A percentile compares a stretch with the other conserved stretches of the same genome.
Evolutionary conservation across 2,113 vertebrate species (phyloP).

Genomic region (Prunella himalayana): DNA sequence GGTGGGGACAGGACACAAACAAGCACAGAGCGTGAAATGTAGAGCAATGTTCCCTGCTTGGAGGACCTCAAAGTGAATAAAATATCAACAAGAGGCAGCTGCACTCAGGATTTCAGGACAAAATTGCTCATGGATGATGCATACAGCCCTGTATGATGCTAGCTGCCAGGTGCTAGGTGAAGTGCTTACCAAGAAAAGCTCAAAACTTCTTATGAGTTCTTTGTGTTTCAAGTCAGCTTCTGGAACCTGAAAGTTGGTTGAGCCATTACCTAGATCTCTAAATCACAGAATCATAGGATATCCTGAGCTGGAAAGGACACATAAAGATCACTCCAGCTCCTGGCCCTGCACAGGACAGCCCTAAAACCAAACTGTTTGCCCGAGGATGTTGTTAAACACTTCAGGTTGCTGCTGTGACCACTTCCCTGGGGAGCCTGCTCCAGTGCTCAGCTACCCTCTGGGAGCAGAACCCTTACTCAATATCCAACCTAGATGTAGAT

Average conservation of each 20-base stretch:
- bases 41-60: not conserved
- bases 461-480: not conserved
- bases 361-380: not conserved
- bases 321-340: not conserved
- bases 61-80: not conserved
- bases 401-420: not conserved
- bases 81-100: not conserved
- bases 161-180: not conserved
- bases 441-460: too few species aligned
- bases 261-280: not conserved
- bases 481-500: not conserved
- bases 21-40: not conserved
- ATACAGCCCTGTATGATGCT: not conserved
- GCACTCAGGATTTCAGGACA: not conserved
- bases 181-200: not conserved
- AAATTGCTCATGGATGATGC: not conserved
- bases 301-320: not conserved
- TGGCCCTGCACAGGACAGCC: not conserved
- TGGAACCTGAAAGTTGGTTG: not conserved
- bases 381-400: not conserved
- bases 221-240: not conserved
- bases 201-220: not conserved
- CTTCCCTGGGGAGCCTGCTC: not conserved
- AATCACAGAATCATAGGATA: not conserved
- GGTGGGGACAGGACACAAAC: accelerated